These are phyloP conservation scores for Platorchestia sp. DNA, from an alignment of 1,140 invertebrate genomes.

Conservation along the genomic window DNA sequence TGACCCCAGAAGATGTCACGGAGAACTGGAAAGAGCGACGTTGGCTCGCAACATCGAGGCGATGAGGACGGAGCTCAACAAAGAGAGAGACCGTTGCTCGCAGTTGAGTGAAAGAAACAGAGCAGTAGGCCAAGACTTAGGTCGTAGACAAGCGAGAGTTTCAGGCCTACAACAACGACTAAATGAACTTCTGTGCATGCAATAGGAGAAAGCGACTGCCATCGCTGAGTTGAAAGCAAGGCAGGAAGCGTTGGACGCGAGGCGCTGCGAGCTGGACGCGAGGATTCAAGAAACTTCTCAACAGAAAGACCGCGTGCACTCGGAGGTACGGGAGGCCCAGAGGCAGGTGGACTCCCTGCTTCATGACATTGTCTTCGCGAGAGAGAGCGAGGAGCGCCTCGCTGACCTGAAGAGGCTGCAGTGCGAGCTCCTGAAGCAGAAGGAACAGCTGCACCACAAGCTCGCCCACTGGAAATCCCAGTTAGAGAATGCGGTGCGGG, in stretches of 20 bases:
- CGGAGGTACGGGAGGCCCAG: not conserved
- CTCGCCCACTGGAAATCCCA: not conserved
- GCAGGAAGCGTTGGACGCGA: not conserved
- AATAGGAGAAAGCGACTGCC: not conserved
- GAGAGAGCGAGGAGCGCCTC: not conserved
- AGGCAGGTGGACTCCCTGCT: not conserved
- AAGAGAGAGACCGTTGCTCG: not conserved
- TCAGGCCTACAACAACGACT: not conserved
- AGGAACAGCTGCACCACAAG: constrained; percentile 14
- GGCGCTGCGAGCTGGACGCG: not conserved
- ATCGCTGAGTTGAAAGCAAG: not conserved
- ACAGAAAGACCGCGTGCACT: not conserved
- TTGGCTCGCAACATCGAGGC: constrained; percentile 36
- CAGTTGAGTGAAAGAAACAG: not conserved
- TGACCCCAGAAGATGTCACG: constrained; percentile 38
- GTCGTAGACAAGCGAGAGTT: not conserved
- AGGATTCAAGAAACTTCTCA: not conserved
- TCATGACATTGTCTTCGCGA: not conserved
- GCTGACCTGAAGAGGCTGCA: not conserved
- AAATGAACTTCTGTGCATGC: not conserved
- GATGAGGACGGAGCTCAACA: not conserved
- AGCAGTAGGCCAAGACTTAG: not conserved
- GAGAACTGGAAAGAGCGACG: constrained; percentile 7
- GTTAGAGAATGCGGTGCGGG: not conserved
- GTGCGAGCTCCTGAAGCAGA: constrained; percentile 9